Base-by-base conservation (phyloP, 2,797 vertebrate genomes). In the Megaceryle alcyon region DNA sequence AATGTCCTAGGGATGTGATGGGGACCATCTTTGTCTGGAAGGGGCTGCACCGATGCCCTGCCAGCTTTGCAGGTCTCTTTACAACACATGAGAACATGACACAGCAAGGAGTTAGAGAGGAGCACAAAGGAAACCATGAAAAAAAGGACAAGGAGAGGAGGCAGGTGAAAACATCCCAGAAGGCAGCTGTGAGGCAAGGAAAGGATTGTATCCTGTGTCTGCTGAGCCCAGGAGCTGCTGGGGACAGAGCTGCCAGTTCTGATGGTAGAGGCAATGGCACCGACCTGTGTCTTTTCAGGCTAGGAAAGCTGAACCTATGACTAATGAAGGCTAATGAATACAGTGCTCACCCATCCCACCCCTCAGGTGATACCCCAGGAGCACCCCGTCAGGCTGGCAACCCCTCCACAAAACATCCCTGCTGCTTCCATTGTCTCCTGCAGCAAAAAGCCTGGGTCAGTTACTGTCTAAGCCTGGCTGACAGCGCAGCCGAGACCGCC, bases 281-380 rank as follows among this genome's bases (percentile, higher is more conserved):
- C 39, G 44, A 29, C 53, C 71, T 0, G 0, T 26, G 35, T 51
- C n/a, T 20, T 39, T 29, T 22, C 8, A 16, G 41, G 5, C 12
- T 8, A 23, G 51, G 7, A 33, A 7, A 78, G 46, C 33, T 37
- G 4, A 72, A 75, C 53, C 54, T 61, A 1, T 37, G 13, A 1
- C n/a, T 46, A 44, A 7, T 0, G 3, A 10, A 1, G 3, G 60
- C 64, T 73, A 13, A 31, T 1, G 29, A n/a, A 20, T 4, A 1
- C 39, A 18, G 28, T 1, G 1, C 37, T 61, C 0, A 0, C 31
- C 70, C 43, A 10, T 2, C 28, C 43, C 35, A 41, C 23, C 44
- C 53, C 41, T 68, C 31, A 22, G 80, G 49, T n/a, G 17, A 29
- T 10, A 39, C 33, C 75, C 28, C 64, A 20, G 72, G 51, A 28